Evolutionary conservation across 2,888 invertebrate species (phyloP).

Genomic region (Fragum fragum): DNA sequence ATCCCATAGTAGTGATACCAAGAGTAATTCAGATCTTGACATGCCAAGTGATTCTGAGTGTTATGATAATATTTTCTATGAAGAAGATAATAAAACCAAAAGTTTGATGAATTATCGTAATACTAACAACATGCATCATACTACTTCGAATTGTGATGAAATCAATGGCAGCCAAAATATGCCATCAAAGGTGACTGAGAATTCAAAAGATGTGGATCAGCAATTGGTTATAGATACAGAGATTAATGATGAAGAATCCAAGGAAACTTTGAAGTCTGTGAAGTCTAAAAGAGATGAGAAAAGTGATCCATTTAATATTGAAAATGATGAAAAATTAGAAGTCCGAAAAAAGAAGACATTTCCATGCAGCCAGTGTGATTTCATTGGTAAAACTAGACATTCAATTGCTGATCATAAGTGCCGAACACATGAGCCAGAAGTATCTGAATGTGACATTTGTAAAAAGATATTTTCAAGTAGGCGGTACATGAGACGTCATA

Average conservation of each 20-base stretch:
- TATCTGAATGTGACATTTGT: conserved; percentile 74
- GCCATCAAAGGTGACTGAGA: too few relatives aligned
- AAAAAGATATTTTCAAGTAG: conserved; percentile 74
- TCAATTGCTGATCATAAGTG: conserved; percentile 65
- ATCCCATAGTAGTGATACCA: neutral
- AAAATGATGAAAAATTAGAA: neutral
- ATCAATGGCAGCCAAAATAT: too few relatives aligned
- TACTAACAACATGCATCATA: too few relatives aligned
- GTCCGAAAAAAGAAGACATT: conserved; percentile 15
- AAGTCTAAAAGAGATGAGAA: too few relatives aligned
- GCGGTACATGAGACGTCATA: conserved; percentile 75
- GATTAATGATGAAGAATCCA: too few relatives aligned
- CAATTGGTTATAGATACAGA: too few relatives aligned
- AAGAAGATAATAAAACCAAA: neutral
- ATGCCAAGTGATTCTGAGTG: neutral
- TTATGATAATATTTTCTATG: conserved; percentile 15
- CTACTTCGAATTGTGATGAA: too few relatives aligned
- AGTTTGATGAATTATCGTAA: neutral
- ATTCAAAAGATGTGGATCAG: too few relatives aligned
- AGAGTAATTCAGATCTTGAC: neutral
- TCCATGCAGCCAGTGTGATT: conserved; percentile 71
- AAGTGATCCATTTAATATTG: too few relatives aligned
- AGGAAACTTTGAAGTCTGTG: too few relatives aligned
- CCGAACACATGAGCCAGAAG: conserved; percentile 64
- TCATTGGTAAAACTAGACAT: conserved; percentile 65